phyloP scores from a whole-genome alignment of 2,888 invertebrate species.

The Mythimna vitellina region DNA sequence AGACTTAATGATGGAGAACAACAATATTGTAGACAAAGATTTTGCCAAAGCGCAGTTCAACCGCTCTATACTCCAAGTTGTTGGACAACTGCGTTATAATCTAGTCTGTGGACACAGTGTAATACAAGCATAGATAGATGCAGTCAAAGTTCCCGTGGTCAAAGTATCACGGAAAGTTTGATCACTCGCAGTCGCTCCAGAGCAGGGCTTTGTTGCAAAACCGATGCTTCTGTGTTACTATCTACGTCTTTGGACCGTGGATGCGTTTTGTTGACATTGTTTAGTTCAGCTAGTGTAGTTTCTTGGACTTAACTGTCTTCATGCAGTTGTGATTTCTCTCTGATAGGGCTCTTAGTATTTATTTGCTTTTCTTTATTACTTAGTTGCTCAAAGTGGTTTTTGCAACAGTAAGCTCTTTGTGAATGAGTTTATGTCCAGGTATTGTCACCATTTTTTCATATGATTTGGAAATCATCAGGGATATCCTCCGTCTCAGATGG shows the following conservation, averaged over 20 bases:
- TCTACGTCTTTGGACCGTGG: background rate
- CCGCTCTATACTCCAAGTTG: background rate
- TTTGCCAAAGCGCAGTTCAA: background rate
- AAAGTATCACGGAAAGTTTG: constrained; percentile 35
- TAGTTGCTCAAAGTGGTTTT: background rate
- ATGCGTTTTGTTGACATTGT: constrained; percentile 2
- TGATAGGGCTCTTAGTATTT: background rate
- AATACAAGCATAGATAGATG: constrained; percentile 7
- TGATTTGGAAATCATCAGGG: no score
- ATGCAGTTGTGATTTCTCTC: background rate
- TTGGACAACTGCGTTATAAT: constrained; percentile 6
- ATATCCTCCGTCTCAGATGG: no score
- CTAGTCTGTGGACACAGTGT: constrained; percentile 5
- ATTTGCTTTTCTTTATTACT: no score
- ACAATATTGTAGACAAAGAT: background rate
- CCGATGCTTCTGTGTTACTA: background rate
- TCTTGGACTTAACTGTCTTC: constrained; percentile 1
- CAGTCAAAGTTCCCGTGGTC: constrained; percentile 18
- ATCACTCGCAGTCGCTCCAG: background rate
- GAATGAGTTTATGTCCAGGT: background rate
- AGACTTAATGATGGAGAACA: background rate
- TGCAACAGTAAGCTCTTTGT: background rate
- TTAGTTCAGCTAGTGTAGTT: background rate
- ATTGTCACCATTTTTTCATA: background rate
- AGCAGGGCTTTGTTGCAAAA: background rate